Evolutionary conservation across 1,140 invertebrate genomes (phyloP).

Genomic region (Heliothis subflexa): DNA sequence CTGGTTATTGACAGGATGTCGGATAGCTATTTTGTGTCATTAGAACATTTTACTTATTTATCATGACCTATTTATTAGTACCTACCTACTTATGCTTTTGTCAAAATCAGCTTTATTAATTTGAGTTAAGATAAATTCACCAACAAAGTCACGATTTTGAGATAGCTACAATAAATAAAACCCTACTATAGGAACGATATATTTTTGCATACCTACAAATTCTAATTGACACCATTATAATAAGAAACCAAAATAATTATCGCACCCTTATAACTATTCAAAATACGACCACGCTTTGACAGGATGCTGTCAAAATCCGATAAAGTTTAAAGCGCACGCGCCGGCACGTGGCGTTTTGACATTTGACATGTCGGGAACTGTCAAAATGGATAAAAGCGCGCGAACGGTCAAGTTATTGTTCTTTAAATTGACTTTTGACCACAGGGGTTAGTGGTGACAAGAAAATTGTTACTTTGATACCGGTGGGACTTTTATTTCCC

Average conservation of each 20-base stretch:
- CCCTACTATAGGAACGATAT: background rate
- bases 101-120: no score
- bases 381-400: constrained; percentile 62
- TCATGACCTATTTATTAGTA: no score
- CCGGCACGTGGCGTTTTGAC: constrained; percentile 71
- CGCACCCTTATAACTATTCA: constrained; percentile 44
- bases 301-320: constrained; percentile 67
- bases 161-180: background rate
- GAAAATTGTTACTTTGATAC: constrained; percentile 30
- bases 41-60: no score
- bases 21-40: no score
- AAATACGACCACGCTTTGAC: constrained; percentile 58
- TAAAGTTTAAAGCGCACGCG: constrained; percentile 72
- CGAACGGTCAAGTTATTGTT: constrained; percentile 60
- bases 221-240: constrained; percentile 32
- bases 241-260: constrained; percentile 42
- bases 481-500: background rate
- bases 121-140: no score
- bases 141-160: background rate
- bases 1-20: no score
- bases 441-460: constrained; percentile 50
- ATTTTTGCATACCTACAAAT: constrained; percentile 34
- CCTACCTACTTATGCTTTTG: no score
- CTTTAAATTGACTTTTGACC: constrained; percentile 62
- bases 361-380: constrained; percentile 69